Evolutionary conservation across 53 echinoderm and acorn worm species (phyloP), one percentile per base, ranked within the genome.

Genomic region (Holothuria scabra): DNA sequence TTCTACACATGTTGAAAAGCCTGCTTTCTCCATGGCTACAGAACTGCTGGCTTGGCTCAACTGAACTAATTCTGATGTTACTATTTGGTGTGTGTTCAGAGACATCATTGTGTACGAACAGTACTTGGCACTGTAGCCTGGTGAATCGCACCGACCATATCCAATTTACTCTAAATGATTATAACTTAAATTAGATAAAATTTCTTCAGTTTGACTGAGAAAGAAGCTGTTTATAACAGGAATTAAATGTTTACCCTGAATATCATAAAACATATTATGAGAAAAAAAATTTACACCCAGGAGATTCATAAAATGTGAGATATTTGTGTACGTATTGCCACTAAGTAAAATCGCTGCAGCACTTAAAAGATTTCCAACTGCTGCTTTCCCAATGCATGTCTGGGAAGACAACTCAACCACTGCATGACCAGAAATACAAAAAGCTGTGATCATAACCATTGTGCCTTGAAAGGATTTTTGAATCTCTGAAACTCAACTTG

Each of bases 21-120:
- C 88, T 28, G 38, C 21, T 22, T 88, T 88, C 28, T 88, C 88
- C 83, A 83, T 88, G 10, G 62, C 83, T 13, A 67, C 62, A 25
- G 83, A 83, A 48, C 83, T 74, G 20, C 67, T 81, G 6, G 82
- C 65, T 49, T 88, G 62, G 3, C 62, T 83, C 20, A 74, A 76
- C 29, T 86, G 79, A 31, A 86, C 29, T 9, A 86, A 29, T 8
- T 19, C 79, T 23, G 59, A 32, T 14, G 26, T 22, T 11, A 86
- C 13, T 37, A 79, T 62, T 28, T 62, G 33, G 28, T 74, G 65
- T 9, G 64, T 46, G 8, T n/a, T 28, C 46, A 61, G 37, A 8
- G 60, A 20, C 31, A 79, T 62, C n/a, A 78, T 29, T 5, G 86
- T 79, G 55, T 86, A 86, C 2, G 79, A 79, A 30, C 70, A 37